These are phyloP conservation scores for Gibbula magus DNA, from an alignment of 2,888 invertebrate species.

Conservation along the genomic window DNA sequence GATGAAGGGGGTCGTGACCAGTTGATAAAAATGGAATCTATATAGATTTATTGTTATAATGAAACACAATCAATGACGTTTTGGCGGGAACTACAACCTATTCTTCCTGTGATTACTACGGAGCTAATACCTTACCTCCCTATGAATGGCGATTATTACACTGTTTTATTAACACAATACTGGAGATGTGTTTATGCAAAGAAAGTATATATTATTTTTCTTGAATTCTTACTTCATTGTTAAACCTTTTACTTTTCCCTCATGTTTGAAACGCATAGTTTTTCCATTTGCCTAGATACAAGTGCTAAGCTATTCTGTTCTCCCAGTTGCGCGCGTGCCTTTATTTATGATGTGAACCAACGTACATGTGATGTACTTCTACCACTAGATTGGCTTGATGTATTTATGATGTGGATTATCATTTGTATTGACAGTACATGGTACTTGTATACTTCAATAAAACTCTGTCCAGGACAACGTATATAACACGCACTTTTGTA, in stretches of 20 bases:
- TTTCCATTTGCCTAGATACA: slow-evolving; percentile 8
- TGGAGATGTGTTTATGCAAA: slow-evolving; percentile 22
- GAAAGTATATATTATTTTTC: slow-evolving; percentile 18
- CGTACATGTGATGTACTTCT: slow-evolving; percentile 55
- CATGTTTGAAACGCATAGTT: slow-evolving; percentile 21
- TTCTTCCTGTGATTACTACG: slow-evolving; percentile 1
- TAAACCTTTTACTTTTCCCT: slow-evolving; percentile 9
- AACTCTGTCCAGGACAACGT: slow-evolving; percentile 37
- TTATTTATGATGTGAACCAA: slow-evolving; percentile 44
- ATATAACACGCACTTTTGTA: too few species aligned
- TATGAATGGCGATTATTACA: slow-evolving; percentile 11
- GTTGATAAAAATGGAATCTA: too few species aligned
- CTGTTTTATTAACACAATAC: slow-evolving; percentile 6
- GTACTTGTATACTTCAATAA: slow-evolving; percentile 66
- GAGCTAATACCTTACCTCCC: not conserved
- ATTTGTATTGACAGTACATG: slow-evolving; percentile 53
- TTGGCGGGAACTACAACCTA: slow-evolving; percentile 18
- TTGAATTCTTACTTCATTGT: slow-evolving; percentile 16
- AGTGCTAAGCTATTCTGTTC: slow-evolving; percentile 15
- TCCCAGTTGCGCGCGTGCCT: slow-evolving; percentile 42
- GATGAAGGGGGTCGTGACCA: too few species aligned
- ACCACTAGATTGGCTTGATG: slow-evolving; percentile 55
- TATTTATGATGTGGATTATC: slow-evolving; percentile 56
- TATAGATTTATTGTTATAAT: too few species aligned
- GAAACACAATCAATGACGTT: slow-evolving; percentile 5